Evolutionary conservation across 2,797 vertebrate species (phyloP).

Genomic region (Sarcophilus harrisii): DNA sequence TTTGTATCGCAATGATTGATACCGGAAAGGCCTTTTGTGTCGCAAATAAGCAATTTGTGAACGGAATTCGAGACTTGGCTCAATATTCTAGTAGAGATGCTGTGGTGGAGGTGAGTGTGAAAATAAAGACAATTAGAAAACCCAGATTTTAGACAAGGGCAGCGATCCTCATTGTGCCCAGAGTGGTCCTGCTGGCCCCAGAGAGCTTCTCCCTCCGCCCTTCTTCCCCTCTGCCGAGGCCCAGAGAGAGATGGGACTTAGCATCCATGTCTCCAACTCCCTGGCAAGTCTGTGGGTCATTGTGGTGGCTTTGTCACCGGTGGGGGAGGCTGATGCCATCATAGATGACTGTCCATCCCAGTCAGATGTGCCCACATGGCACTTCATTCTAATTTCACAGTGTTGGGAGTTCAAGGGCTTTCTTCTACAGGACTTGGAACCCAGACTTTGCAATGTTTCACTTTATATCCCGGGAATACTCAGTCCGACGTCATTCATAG

Average conservation of each 20-base stretch:
- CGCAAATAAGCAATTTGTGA: constrained; percentile 98
- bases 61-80: constrained; percentile 95
- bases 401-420: neutral
- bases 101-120: constrained; percentile 93
- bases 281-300: neutral
- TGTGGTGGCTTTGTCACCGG: neutral
- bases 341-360: neutral
- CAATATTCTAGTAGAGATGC: constrained; percentile 95
- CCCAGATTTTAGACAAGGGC: no score
- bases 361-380: neutral
- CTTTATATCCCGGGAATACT: neutral
- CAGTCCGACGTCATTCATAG: constrained; percentile 31
- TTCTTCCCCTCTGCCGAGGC: neutral
- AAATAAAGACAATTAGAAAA: constrained; percentile 16
- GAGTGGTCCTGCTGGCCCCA: neutral
- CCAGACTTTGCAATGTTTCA: constrained; percentile 9
- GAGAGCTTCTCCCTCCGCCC: neutral
- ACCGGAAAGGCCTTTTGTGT: constrained; percentile 97
- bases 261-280: neutral
- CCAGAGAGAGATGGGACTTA: neutral
- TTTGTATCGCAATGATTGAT: constrained; percentile 98
- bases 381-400: neutral
- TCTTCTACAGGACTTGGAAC: neutral
- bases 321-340: neutral
- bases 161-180: neutral